Base-by-base conservation (phyloP, 2,888 invertebrate genomes). In the Sphaeridia pumilis region DNA sequence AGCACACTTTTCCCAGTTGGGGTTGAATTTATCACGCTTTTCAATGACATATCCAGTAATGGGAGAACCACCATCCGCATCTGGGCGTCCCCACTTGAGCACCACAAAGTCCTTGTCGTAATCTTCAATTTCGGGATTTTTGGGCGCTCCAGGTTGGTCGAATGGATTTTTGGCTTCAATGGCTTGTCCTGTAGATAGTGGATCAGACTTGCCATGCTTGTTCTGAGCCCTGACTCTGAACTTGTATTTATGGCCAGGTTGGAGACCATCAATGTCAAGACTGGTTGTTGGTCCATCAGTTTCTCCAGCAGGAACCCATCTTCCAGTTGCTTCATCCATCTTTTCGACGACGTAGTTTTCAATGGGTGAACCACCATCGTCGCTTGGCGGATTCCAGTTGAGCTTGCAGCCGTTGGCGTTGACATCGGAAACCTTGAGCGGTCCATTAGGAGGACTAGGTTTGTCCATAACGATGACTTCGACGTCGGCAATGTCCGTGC, bases 141-240 rank as follows among this genome's bases (percentile, higher is more conserved):
- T 88, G 25, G 88, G 87, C 66, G 83, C 82, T 46, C 80, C 78
- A 12, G 85, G 84, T 66, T 81, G 78, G 83, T 84, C 89, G 73
- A 86, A 98, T 45, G 97, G 97, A 82, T 98, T 97, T 74, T 95
- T 97, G 44, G 97, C 97, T 70, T 88, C 84, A 49, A 86, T 86
- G 1, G 86, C 77, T 70, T 87, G 84, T 2, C 83, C 78, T 1
- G 90, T 85, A 0, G 87, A 85, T 22, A 95, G 76, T 1, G 97
- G 97, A 67, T 95, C 95, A 10, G 97, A 94, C 69, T 83, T 83
- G 55, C 98, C 98, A 76, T 94, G 94, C 69, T 89, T 86, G 70
- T 98, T 98, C 51, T 92, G 90, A 25, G 95, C 95, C 54, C 87
- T 3, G 17, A 98, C 95, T 52, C 97, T 77, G 78, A 97, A 98